Conservation (phyloP, 2,113 vertebrate genomes). For the Tretioscincus oriximinensis region DNA sequence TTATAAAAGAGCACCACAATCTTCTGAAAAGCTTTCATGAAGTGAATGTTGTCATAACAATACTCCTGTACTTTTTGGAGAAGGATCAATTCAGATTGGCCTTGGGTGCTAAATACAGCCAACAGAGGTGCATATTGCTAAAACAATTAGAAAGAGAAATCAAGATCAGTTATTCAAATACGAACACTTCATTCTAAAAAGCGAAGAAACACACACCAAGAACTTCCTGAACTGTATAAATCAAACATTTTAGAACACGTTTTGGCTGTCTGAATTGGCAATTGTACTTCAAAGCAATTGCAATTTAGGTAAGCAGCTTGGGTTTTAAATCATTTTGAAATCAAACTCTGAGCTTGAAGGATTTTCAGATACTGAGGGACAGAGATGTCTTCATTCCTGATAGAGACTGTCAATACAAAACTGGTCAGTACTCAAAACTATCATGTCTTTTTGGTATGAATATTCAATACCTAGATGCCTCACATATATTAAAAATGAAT, state of each 20-base stretch:
- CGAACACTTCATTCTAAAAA: neutral
- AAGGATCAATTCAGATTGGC: conserved; percentile 87
- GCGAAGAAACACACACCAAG: too few relatives aligned
- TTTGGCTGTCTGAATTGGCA: neutral
- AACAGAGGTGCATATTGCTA: conserved; percentile 90
- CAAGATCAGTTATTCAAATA: neutral
- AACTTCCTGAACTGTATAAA: too few relatives aligned
- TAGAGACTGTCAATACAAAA: too few relatives aligned
- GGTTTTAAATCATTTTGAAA: neutral
- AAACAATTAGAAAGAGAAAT: conserved; percentile 11
- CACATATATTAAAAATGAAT: too few relatives aligned
- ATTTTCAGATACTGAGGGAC: too few relatives aligned
- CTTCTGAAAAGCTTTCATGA: conserved; percentile 96
- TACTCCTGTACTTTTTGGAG: conserved; percentile 92
- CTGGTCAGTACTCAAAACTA: too few relatives aligned
- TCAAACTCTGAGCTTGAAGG: neutral
- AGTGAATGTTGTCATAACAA: conserved; percentile 94
- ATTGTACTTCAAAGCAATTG: neutral
- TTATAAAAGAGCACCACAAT: conserved; percentile 95
- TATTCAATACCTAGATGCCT: too few relatives aligned
- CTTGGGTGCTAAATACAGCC: conserved; percentile 90
- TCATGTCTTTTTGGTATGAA: too few relatives aligned
- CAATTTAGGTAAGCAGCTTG: neutral
- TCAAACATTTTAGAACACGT: neutral
- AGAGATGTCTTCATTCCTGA: too few relatives aligned